phyloP scores from a whole-genome alignment of 2,113 vertebrate species.

The Chinchilla lanigera region DNA sequence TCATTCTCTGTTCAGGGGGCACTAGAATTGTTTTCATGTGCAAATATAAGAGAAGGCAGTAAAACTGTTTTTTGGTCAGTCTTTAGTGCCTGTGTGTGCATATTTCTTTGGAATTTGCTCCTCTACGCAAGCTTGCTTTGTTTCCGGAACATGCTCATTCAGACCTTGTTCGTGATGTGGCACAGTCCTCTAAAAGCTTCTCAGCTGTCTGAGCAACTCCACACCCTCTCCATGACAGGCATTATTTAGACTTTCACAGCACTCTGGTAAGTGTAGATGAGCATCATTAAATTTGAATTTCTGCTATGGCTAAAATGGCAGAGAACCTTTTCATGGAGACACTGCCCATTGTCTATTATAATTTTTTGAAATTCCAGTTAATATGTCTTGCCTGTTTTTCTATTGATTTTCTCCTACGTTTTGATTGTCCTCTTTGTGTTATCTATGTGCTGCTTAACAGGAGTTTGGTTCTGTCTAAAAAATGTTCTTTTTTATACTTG shows the following conservation, averaged over 20 bases:
- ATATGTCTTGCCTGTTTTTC: background rate
- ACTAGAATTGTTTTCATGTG: background rate
- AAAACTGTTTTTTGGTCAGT: background rate
- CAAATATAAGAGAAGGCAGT: background rate
- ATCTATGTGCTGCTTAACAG: background rate
- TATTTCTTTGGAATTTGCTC: background rate
- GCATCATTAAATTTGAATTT: background rate
- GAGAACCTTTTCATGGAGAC: background rate
- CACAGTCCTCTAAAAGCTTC: background rate
- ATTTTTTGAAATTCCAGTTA: background rate
- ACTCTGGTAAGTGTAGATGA: background rate
- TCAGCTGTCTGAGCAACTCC: background rate
- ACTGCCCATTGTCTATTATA: background rate
- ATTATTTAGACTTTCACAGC: background rate
- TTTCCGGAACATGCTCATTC: background rate
- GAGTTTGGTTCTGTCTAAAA: background rate
- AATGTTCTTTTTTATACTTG: background rate
- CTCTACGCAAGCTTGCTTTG: background rate
- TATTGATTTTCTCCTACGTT: background rate
- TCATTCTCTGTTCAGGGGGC: background rate
- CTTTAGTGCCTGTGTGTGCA: background rate
- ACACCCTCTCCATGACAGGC: background rate
- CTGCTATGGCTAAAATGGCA: background rate
- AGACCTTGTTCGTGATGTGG: background rate
- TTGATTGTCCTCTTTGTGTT: background rate